Evolutionary conservation across 2,888 invertebrate genomes (phyloP), one percentile per base, ranked within the genome.

Genomic region (Parnassius apollo): DNA sequence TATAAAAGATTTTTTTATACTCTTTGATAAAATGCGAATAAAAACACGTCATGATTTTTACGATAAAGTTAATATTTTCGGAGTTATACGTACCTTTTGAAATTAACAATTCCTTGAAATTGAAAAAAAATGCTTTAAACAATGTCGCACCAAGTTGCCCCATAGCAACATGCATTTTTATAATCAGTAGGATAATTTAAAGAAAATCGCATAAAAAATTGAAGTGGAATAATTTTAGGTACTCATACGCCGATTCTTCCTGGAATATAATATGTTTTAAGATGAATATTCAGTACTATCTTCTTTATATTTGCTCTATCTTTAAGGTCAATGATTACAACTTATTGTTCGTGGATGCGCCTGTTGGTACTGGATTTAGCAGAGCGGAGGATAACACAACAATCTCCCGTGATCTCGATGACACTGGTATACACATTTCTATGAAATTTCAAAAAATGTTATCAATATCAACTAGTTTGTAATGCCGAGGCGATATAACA

Each of bases 351-450:
- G 94, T 98, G 64, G 98, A 98, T 81, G 96, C 97, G 76, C 98
- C 98, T 1, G 95, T 98, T 8, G 98, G 98, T 35, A 93, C 95
- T 49, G 98, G 98, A 0, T 98, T 94, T 83, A 97, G 98, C 80
- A 94, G 94, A 0, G 93, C 94, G 12, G 78, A 82, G 8, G 65
- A 71, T 12, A 61, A 62, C 18, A 35, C 35, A 8, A 57, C 48
- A 56, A 25, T 74, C 76, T 61, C 61, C 0, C 45, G 18, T 10
- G 62, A 65, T 49, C 44, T 61, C 9, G 56, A 62, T 12, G 59
- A 61, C 25, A 58, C 61, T 22, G 61, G 64, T 65, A 65, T 9
- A 48, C 50, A 22, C 18, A 22, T 12, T 9, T 45, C 9, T 22
- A 22, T 54, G 12, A 13, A 46, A 46, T 46, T 46, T 46, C 0